Conservation (phyloP, 37 sponge, comb jelly and placozoan species). For the Corticium candelabrum region DNA sequence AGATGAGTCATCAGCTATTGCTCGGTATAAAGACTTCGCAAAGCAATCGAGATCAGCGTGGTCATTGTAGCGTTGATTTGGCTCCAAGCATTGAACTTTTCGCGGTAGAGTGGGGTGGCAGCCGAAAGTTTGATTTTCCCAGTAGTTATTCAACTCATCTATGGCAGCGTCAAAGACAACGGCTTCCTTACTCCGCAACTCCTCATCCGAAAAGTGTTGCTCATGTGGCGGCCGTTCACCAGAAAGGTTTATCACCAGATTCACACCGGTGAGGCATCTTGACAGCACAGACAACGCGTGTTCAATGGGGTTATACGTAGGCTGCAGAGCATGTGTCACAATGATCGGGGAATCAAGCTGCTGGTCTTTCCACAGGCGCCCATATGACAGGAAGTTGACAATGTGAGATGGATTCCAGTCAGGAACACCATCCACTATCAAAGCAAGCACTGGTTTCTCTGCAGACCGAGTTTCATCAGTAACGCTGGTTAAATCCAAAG, state of each 20-base stretch:
- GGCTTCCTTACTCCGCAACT: not conserved
- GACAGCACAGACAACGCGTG: not conserved
- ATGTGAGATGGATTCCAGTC: not conserved
- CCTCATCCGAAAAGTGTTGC: not conserved
- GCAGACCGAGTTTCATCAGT: too few relatives aligned
- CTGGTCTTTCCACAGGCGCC: too few relatives aligned
- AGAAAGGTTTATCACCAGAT: not conserved
- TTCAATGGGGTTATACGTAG: not conserved
- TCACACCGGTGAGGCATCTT: not conserved
- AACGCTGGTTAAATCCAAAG: too few relatives aligned
- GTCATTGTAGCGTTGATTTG: not conserved
- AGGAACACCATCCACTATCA: not conserved
- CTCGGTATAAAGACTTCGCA: not conserved
- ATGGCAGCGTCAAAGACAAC: not conserved
- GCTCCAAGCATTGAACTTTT: not conserved
- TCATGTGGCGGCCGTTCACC: not conserved
- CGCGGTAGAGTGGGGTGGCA: not conserved
- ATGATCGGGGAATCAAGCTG: too few relatives aligned
- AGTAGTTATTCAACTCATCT: not conserved
- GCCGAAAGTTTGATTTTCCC: not conserved
- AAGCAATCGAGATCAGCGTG: not conserved
- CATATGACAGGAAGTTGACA: too few relatives aligned
- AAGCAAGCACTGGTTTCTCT: too few relatives aligned
- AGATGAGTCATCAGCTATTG: not conserved
- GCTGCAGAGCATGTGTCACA: too few relatives aligned